Conservation (phyloP, 1,140 invertebrate species). For the Drosophila nebulosa region DNA sequence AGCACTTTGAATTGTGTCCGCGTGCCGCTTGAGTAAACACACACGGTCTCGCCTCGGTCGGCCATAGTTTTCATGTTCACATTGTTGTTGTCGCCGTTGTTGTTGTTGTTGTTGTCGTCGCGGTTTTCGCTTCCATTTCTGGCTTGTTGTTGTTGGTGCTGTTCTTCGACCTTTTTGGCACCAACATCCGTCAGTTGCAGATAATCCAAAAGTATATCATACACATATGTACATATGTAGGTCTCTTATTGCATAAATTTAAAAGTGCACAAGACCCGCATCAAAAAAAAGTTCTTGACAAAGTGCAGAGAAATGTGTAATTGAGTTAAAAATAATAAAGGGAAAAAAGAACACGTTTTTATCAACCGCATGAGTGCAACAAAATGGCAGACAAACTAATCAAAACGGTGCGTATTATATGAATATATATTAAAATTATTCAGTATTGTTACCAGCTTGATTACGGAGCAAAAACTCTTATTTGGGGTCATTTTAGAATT, state of each 20-base stretch:
- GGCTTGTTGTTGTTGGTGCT: slow-evolving; percentile 30
- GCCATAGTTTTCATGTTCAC: slow-evolving; percentile 34
- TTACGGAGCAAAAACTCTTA: too few species aligned
- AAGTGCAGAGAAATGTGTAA: neutral
- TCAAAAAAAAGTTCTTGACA: neutral
- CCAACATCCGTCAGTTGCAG: slow-evolving; percentile 25
- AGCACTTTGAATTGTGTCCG: slow-evolving; percentile 52
- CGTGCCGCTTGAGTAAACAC: slow-evolving; percentile 62
- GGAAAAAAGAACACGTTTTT: neutral
- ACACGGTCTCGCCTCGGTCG: slow-evolving; percentile 29
- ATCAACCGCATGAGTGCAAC: neutral
- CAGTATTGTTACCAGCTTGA: too few species aligned
- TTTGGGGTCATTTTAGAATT: too few species aligned
- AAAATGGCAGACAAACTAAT: neutral
- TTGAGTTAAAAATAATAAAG: neutral
- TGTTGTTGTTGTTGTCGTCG: slow-evolving; percentile 46
- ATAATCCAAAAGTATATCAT: neutral
- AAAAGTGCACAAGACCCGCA: slow-evolving; percentile 1
- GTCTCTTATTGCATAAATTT: neutral
- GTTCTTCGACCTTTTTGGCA: slow-evolving; percentile 36
- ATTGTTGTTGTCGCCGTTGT: neutral
- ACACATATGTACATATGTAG: neutral
- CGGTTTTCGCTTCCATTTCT: slow-evolving; percentile 45
- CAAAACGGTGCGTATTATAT: neutral
- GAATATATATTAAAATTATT: neutral